A percentile compares a stretch with the other conserved stretches of the same genome.
Evolutionary conservation across 2,797 vertebrate genomes (phyloP).

Genomic region (Semotilus atromaculatus): DNA sequence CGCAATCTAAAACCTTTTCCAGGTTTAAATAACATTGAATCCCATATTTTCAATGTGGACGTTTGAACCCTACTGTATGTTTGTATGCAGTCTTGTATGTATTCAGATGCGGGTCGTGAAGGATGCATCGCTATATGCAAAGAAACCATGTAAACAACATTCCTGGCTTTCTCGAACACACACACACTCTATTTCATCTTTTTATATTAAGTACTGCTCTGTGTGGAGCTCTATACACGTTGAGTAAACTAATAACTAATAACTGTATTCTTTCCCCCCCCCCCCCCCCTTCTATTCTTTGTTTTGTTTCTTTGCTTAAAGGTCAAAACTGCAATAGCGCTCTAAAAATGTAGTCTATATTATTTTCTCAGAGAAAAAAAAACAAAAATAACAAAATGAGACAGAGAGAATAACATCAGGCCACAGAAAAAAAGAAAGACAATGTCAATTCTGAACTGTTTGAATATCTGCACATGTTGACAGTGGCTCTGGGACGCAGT

Average conservation of each 20-base stretch:
- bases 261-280: slow-evolving; percentile 1
- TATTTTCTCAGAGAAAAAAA: background rate
- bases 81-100: background rate
- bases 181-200: slow-evolving; percentile 24
- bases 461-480: slow-evolving; percentile 13
- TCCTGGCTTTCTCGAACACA: slow-evolving; percentile 7
- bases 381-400: background rate
- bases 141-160: slow-evolving; percentile 37
- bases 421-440: slow-evolving; percentile 20
- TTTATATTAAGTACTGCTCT: slow-evolving; percentile 10
- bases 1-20: too few species aligned
- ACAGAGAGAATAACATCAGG: background rate
- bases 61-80: background rate
- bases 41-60: background rate
- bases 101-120: background rate
- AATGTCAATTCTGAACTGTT: background rate
- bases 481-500: slow-evolving; percentile 5
- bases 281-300: background rate
- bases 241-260: slow-evolving; percentile 44
- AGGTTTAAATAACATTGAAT: background rate
- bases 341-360: slow-evolving; percentile 14
- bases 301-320: slow-evolving; percentile 38
- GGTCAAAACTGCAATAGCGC: slow-evolving; percentile 11
- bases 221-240: slow-evolving; percentile 1
- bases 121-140: slow-evolving; percentile 16